These are phyloP conservation scores for Platyrinchus mystaceus DNA, from an alignment of 2,797 vertebrate species.

Conservation along the genomic window DNA sequence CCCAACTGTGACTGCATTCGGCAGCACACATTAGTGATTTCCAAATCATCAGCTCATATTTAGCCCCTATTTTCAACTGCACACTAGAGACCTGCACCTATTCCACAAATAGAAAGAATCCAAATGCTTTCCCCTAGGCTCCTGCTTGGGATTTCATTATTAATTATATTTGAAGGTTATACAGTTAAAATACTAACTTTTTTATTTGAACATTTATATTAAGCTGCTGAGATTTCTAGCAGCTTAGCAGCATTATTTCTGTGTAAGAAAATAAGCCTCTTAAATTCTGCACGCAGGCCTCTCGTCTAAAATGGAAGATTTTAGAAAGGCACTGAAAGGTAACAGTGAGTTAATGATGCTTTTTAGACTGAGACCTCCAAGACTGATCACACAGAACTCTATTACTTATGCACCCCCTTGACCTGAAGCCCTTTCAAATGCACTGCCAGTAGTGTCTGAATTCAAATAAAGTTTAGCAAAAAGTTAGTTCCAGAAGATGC, in stretches of 20 bases:
- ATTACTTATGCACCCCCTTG: background rate
- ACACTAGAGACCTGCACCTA: slow-evolving; percentile 63
- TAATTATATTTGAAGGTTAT: slow-evolving; percentile 75
- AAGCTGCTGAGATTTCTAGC: slow-evolving; percentile 74
- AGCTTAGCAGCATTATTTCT: slow-evolving; percentile 72
- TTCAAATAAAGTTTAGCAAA: slow-evolving; percentile 16
- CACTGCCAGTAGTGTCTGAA: background rate
- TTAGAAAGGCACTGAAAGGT: slow-evolving; percentile 65
- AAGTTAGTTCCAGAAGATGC: background rate
- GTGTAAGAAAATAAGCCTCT: slow-evolving; percentile 71
- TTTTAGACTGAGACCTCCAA: slow-evolving; percentile 53
- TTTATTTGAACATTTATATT: slow-evolving; percentile 76
- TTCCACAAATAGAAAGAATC: slow-evolving; percentile 68
- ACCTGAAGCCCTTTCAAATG: background rate
- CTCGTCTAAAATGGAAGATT: slow-evolving; percentile 65
- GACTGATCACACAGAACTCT: background rate
- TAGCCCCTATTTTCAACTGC: slow-evolving; percentile 59
- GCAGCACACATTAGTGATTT: slow-evolving; percentile 31
- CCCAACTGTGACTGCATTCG: background rate
- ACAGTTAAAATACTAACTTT: slow-evolving; percentile 73
- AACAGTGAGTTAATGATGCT: slow-evolving; percentile 43
- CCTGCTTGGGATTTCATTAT: slow-evolving; percentile 70
- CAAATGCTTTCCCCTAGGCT: slow-evolving; percentile 57
- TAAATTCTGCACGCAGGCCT: slow-evolving; percentile 63
- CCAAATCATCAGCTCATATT: slow-evolving; percentile 55